Base-by-base conservation (phyloP, 2,888 invertebrate genomes). In the Watsonalla binaria region DNA sequence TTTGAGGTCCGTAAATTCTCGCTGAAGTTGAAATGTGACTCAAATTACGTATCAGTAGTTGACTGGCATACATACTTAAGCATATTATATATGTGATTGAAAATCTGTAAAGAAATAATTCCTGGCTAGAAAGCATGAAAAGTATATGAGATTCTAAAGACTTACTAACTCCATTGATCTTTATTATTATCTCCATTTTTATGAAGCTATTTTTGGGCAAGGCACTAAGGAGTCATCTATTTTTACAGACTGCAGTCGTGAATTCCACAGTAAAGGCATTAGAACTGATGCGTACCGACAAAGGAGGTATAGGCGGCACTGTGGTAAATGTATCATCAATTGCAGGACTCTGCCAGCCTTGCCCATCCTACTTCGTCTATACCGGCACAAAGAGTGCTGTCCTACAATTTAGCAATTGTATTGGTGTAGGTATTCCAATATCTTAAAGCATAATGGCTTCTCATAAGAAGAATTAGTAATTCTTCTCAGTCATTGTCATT, bases 261-360 rank as follows among this genome's bases (percentile, higher is more conserved):
- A 65, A 68, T 7, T 63, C 68, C n/a, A 71, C 75, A 0, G 24
- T 75, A 8, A 75, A 70, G 59, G 67, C 71, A 0, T 54, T 72
- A n/a, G 68, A 78, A 46, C 34, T 71, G 15, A 78, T 78, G 74
- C 58, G 77, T 0, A 61, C 60, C 48, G 73, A 75, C 47, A 58
- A 63, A 11, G 73, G 75, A n/a, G 76, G 73, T 0, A 62, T 62
- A 46, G 76, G 78, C 9, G 76, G 76, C 5, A 65, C 74, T 0
- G 59, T 78, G 9, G 62, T 79, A 45, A 79, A 78, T 51, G 57
- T 75, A n/a, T 64, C 75, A 0, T 78, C 78, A 0, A 62, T 72
- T 2, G 65, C 62, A 14, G 71, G 68, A 5, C 51, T 77, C 8
- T 49, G 56, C 5, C 61, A 66, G 33, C 35, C 60, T 4, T 51